Conservation (phyloP, 53 echinoderm and acorn worm species). For the Pentamera pediparva region DNA sequence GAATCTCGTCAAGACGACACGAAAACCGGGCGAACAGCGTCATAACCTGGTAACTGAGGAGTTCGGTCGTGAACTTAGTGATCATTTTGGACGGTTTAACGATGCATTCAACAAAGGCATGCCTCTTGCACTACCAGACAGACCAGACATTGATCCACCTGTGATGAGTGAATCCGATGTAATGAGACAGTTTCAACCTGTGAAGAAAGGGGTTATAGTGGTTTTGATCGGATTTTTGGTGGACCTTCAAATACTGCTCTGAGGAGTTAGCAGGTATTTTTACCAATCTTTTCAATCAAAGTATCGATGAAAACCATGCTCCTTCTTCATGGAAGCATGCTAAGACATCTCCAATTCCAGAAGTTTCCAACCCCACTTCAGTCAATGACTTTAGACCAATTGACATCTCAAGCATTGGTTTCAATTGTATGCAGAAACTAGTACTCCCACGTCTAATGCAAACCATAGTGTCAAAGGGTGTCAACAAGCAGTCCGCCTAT, state of each 20-base stretch:
- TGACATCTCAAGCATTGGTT: constrained; percentile 15
- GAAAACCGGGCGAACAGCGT: neutral
- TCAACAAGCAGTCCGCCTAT: neutral
- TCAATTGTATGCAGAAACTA: neutral
- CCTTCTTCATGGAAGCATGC: constrained; percentile 11
- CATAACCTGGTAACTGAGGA: neutral
- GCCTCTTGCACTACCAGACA: neutral
- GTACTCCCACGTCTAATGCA: constrained; percentile 13
- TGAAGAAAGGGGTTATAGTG: neutral
- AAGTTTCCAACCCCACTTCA: neutral
- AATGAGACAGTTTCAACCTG: neutral
- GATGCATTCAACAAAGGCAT: neutral
- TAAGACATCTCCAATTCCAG: too few relatives aligned
- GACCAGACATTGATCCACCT: neutral
- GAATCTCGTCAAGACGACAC: neutral
- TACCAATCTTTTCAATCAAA: neutral
- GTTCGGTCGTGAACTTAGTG: neutral
- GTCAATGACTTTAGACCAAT: constrained; percentile 5
- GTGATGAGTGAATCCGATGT: neutral
- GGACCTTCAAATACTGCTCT: neutral
- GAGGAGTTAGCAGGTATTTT: neutral
- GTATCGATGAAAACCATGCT: neutral
- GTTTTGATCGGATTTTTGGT: neutral
- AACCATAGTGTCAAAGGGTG: neutral
- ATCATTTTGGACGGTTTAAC: neutral